phyloP scores from a whole-genome alignment of 2,888 invertebrate species.

The Aleiodes alternator region DNA sequence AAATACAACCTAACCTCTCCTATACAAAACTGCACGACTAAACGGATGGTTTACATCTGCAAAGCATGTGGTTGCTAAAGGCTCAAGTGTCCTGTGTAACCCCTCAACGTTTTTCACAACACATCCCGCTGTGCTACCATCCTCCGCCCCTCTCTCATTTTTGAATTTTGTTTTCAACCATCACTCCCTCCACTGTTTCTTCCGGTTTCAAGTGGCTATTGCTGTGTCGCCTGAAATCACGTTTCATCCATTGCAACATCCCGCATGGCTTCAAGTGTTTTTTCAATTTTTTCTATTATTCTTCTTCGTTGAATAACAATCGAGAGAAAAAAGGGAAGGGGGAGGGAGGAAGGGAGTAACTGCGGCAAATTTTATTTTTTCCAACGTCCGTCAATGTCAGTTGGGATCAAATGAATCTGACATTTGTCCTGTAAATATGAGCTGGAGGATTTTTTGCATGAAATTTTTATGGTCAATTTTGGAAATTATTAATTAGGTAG shows the following conservation, averaged over 20 bases:
- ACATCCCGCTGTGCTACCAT: constrained; percentile 54
- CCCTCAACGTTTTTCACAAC: constrained; percentile 50
- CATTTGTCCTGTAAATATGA: neutral
- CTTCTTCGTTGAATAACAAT: constrained; percentile 25
- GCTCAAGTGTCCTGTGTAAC: constrained; percentile 49
- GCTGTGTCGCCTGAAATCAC: constrained; percentile 34
- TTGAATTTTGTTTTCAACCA: constrained; percentile 45
- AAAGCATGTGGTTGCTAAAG: constrained; percentile 62
- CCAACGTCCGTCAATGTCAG: constrained; percentile 43
- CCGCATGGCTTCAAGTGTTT: constrained; percentile 17
- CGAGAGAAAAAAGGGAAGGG: constrained; percentile 16
- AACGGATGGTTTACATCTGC: constrained; percentile 61
- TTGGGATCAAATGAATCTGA: constrained; percentile 18
- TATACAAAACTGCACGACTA: constrained; percentile 6
- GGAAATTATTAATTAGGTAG: too few relatives aligned
- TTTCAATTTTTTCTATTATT: constrained; percentile 13
- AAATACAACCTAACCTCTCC: constrained; percentile 29
- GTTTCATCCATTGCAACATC: constrained; percentile 26
- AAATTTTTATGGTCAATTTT: neutral
- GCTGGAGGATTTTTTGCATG: constrained; percentile 1
- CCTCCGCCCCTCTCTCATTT: constrained; percentile 29
- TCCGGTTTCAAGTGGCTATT: constrained; percentile 53
- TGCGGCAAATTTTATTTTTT: constrained; percentile 32
- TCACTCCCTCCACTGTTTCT: constrained; percentile 35
- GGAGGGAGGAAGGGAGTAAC: constrained; percentile 15